Base-by-base conservation (phyloP, 2,888 invertebrate genomes). In the Zootermopsis nevadensis region DNA sequence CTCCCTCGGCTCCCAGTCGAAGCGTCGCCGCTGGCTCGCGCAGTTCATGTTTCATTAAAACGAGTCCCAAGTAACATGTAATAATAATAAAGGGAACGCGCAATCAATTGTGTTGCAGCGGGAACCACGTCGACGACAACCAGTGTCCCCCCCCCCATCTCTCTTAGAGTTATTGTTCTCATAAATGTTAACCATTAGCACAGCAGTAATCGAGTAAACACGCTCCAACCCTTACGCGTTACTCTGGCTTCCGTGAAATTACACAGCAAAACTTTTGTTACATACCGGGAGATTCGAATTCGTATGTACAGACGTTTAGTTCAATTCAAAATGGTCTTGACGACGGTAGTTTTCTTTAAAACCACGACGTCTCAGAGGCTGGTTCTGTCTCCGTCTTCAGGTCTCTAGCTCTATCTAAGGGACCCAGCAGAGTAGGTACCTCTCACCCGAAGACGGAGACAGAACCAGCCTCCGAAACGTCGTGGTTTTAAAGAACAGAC, bases 161-260 rank as follows among this genome's bases (percentile, higher is more conserved):
- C 42, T 42, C 38, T n/a, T 42, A 69, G 81, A 81, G 81, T 81
- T 81, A 81, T 74, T 69, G 77, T 77, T 79, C 82, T 82, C 82
- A 77, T 79, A 82, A 79, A 76, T 66, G 79, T 67, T 76, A n/a
- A 69, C 82, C 79, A 74, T 80, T 83, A 80, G 80, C 72, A 53
- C 22, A 35, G 66, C 80, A 69, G 80, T 74, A 80, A 76, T 80
- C 80, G 74, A 83, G 80, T 74, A 79, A 79, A 79, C 60, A 79
- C 33, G 31, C 31, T 12, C 77, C 48, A 27, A 77, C 33, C 30
- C 33, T 12, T 53, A 31, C 77, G 48, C 48, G 77, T 48, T 79
- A 48, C 42, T 30, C 33, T 79, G 55, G 31, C 35, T 33, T 66
- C 27, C 33, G 31, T 66, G 79, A 66, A 79, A 79, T 79, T 53